Percentiles rank a stretch among this genome's conserved stretches.
Evolutionary conservation across 2,888 invertebrate species (phyloP).

Genomic region (Periphyllus acericola): DNA sequence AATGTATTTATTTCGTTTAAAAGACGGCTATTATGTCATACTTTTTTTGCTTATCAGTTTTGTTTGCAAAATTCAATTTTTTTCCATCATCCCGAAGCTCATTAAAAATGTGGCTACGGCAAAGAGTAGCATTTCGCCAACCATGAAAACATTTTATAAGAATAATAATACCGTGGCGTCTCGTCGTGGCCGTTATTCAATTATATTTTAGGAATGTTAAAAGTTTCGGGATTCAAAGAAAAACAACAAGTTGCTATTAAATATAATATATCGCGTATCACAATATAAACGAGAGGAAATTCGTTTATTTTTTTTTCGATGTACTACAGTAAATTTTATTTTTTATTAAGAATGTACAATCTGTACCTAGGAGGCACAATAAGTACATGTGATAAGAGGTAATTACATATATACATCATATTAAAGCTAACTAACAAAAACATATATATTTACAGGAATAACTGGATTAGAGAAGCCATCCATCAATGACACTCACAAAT

Average conservation of each 20-base stretch:
- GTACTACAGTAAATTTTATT: no score
- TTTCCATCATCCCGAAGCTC: background rate
- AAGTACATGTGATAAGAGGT: no score
- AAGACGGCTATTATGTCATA: background rate
- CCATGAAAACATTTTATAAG: background rate
- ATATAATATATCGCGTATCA: background rate
- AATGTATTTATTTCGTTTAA: slow-evolving; percentile 27
- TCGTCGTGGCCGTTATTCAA: background rate
- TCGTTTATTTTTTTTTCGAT: no score
- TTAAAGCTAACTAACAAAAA: no score
- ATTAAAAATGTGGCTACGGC: slow-evolving; percentile 6
- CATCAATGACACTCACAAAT: no score
- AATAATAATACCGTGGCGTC: background rate
- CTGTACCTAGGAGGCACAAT: no score
- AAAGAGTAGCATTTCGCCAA: background rate
- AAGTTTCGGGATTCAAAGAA: background rate
- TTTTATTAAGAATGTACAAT: no score
- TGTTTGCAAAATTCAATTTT: slow-evolving; percentile 30
- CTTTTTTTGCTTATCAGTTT: slow-evolving; percentile 23
- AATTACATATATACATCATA: no score
- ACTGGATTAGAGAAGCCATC: no score
- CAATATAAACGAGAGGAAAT: no score
- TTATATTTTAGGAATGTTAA: background rate
- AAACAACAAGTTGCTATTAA: background rate
- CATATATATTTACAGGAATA: no score